Percentiles rank a stretch among this genome's conserved stretches.
These are phyloP conservation scores for Bombus sibiricus DNA, from an alignment of 1,140 invertebrate species.

Conservation along the genomic window DNA sequence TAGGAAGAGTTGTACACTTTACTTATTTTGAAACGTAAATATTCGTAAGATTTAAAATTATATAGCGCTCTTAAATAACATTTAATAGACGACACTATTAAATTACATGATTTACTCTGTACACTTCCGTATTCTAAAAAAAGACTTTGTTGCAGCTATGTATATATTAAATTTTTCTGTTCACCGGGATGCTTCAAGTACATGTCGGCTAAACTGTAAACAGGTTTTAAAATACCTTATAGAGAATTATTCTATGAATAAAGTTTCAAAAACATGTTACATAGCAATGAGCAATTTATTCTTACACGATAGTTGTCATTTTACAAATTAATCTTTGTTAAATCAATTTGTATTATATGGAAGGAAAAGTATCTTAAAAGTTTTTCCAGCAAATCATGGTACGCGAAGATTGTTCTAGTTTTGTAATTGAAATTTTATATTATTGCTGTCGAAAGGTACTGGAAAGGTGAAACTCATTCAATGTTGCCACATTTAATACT, in stretches of 20 bases:
- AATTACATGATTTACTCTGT: not conserved
- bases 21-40: not conserved
- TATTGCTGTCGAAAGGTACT: not conserved
- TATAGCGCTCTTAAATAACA: no score
- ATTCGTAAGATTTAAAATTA: not conserved
- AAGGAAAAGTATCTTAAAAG: not conserved
- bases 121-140: not conserved
- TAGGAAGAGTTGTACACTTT: not conserved
- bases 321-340: not conserved
- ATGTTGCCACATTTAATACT: not conserved
- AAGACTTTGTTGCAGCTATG: not conserved
- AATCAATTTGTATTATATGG: not conserved
- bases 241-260: no score
- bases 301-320: not conserved
- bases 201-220: not conserved
- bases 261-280: not conserved
- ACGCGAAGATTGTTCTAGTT: not conserved
- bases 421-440: not conserved
- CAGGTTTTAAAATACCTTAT: not conserved
- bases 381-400: not conserved
- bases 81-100: not conserved
- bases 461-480: not conserved
- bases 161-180: not conserved
- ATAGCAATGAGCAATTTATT: not conserved
- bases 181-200: not conserved